These are phyloP conservation scores for Ahaetulla prasina DNA, from an alignment of 2,113 vertebrate species.

Conservation along the genomic window DNA sequence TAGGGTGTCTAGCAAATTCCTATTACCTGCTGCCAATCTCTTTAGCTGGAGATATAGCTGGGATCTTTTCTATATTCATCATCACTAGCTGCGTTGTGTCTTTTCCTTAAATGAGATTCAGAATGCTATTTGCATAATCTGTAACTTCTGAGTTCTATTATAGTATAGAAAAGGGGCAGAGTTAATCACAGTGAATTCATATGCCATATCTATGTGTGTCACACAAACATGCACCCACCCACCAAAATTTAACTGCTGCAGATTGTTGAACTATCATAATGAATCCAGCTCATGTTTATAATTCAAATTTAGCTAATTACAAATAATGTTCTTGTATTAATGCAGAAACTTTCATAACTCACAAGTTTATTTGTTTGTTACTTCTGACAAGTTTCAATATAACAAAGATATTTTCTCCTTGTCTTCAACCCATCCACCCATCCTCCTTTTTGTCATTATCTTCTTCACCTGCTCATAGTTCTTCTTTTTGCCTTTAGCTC, in stretches of 20 bases:
- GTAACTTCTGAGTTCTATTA: not conserved
- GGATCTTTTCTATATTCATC: not conserved
- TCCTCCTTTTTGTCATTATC: not conserved
- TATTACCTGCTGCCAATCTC: too few species aligned
- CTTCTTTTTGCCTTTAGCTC: not conserved
- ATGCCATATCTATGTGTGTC: not conserved
- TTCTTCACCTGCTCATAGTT: not conserved
- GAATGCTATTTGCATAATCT: not conserved
- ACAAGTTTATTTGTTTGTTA: not conserved
- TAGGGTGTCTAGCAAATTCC: not conserved
- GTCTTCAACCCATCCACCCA: not conserved
- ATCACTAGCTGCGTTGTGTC: not conserved
- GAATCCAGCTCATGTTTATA: not conserved
- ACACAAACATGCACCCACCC: not conserved
- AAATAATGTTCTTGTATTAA: not conserved
- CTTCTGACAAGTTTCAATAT: not conserved
- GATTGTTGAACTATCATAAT: not conserved
- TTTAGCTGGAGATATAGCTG: not conserved
- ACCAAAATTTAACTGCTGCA: not conserved
- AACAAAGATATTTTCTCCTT: not conserved
- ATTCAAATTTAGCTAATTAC: not conserved
- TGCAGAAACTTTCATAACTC: not conserved
- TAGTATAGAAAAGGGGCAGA: not conserved
- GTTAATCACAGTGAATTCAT: not conserved
- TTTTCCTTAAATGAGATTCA: not conserved